phyloP scores from a whole-genome alignment of 1,140 invertebrate genomes.

The Procambarus virginalis region DNA sequence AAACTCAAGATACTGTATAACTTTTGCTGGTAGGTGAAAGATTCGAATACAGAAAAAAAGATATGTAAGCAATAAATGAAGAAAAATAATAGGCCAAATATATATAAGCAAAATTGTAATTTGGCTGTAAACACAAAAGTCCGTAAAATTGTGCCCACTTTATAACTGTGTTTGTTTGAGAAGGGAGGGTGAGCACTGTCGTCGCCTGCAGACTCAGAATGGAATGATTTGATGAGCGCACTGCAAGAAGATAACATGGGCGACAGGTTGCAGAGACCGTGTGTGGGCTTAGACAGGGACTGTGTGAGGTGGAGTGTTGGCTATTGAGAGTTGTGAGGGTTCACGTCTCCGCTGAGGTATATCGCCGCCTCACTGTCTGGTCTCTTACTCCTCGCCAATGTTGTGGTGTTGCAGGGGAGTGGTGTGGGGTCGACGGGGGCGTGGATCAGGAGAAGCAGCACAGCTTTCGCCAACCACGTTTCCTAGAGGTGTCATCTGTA shows the following conservation, averaged over 20 bases:
- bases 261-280: background rate
- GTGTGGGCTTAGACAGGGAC: background rate
- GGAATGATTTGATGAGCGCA: background rate
- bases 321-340: background rate
- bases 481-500: conserved; percentile 50
- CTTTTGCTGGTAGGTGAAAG: background rate
- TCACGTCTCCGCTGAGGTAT: conserved; percentile 2
- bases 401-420: background rate
- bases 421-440: conserved; percentile 15
- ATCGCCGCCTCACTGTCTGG: background rate
- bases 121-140: background rate
- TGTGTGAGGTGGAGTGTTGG: background rate
- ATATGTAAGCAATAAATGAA: background rate
- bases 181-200: background rate
- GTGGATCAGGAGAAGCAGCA: conserved; percentile 67
- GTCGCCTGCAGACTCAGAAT: background rate
- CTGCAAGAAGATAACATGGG: background rate
- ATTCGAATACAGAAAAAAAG: background rate
- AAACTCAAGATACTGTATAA: background rate
- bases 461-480: conserved; percentile 64
- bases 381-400: background rate
- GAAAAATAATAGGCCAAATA: too few relatives aligned
- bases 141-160: background rate
- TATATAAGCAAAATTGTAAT: background rate
- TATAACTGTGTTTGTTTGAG: background rate